phyloP scores from a whole-genome alignment of 2,888 invertebrate species.

The Pristionchus entomophagus region DNA sequence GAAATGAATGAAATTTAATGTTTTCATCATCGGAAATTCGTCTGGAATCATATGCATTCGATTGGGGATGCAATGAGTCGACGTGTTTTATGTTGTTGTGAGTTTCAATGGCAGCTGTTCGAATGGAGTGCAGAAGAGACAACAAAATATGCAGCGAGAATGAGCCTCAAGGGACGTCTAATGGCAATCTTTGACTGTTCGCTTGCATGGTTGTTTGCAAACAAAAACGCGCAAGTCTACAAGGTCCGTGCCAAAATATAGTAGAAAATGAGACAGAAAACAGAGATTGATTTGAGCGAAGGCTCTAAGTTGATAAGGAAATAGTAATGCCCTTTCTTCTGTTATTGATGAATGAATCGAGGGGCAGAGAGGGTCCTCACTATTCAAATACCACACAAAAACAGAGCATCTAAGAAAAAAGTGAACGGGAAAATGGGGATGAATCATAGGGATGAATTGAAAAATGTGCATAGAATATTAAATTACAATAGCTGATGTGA shows the following conservation, averaged over 20 bases:
- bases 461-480: too few species aligned
- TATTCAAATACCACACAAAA: background rate
- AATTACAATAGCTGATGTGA: too few species aligned
- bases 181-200: too few species aligned
- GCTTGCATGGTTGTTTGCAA: too few species aligned
- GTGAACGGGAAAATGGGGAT: background rate
- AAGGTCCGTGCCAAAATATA: background rate
- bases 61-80: too few species aligned
- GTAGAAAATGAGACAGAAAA: background rate
- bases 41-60: too few species aligned
- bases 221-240: too few species aligned
- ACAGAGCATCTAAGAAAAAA: background rate
- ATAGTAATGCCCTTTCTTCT: background rate
- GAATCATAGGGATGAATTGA: background rate
- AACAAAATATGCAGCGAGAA: background rate
- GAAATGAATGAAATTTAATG: background rate
- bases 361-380: background rate
- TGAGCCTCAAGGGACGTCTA: too few species aligned
- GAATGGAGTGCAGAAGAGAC: background rate
- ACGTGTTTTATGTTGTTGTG: too few species aligned
- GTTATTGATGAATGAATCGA: background rate
- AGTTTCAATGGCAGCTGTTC: slow-evolving; percentile 13
- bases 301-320: slow-evolving; percentile 15
- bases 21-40: too few species aligned
- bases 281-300: background rate